Conservation (phyloP, 2,888 invertebrate species). For the Xestia xanthographa region DNA sequence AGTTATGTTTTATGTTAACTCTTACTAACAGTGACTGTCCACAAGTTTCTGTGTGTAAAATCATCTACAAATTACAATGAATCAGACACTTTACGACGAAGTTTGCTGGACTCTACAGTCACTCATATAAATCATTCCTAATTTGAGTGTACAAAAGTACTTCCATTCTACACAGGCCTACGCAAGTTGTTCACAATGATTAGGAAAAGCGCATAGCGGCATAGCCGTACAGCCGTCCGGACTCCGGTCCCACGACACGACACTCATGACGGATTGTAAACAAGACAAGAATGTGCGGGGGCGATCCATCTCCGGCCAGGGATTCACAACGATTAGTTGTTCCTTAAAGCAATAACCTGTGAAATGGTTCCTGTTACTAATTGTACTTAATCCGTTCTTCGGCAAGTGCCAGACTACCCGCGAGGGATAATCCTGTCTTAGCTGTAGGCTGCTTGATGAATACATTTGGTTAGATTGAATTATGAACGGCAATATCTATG, state of each 20-base stretch:
- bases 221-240: conserved; percentile 58
- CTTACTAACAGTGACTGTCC: conserved; percentile 9
- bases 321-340: conserved; percentile 74
- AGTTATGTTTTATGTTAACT: no score
- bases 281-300: conserved; percentile 79
- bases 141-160: conserved; percentile 53
- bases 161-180: conserved; percentile 63
- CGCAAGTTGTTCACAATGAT: conserved; percentile 70
- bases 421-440: conserved; percentile 64
- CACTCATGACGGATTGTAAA: conserved; percentile 76
- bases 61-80: conserved; percentile 6
- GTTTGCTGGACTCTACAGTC: conserved; percentile 32
- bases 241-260: conserved; percentile 73
- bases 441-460: conserved; percentile 50
- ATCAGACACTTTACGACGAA: conserved; percentile 3
- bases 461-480: conserved; percentile 55
- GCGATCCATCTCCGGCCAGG: conserved; percentile 75
- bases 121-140: conserved; percentile 46
- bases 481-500: conserved; percentile 40
- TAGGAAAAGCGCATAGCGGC: conserved; percentile 65
- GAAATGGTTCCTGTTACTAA: conserved; percentile 77
- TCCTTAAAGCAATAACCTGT: conserved; percentile 74
- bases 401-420: conserved; percentile 49
- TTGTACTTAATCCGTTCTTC: conserved; percentile 77
- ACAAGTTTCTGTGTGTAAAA: conserved; percentile 16